These are phyloP conservation scores for Gnathonemus longibarbis DNA, from an alignment of 2,113 vertebrate species.

Conservation along the genomic window DNA sequence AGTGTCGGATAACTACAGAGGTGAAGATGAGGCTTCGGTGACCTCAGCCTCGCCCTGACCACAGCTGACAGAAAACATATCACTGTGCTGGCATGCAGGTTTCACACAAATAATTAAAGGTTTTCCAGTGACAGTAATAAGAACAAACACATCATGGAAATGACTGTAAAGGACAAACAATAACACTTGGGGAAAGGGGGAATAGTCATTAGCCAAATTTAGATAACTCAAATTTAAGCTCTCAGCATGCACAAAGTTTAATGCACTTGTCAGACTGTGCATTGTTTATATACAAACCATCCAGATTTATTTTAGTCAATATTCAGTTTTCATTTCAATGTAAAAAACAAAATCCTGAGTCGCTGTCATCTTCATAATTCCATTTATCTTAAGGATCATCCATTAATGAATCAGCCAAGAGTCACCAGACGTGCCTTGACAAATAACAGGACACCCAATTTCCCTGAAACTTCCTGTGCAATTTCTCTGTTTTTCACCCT, in stretches of 20 bases:
- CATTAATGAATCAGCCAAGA: neutral
- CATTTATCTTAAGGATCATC: neutral
- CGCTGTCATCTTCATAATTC: neutral
- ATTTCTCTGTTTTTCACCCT: neutral
- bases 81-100: neutral
- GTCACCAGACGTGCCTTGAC: neutral
- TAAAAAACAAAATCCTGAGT: neutral
- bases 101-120: neutral
- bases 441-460: neutral
- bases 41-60: neutral
- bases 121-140: neutral
- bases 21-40: neutral
- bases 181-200: neutral
- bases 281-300: slow-evolving; percentile 2
- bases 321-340: neutral
- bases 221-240: neutral
- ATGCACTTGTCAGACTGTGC: neutral
- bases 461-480: neutral
- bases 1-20: neutral
- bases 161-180: neutral
- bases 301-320: neutral
- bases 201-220: neutral
- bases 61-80: neutral
- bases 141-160: neutral
- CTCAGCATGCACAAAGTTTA: neutral